Percentiles rank a stretch among this genome's conserved stretches.
Conservation (phyloP, 1,140 invertebrate genomes). For the Drosophila equinoxialis region DNA sequence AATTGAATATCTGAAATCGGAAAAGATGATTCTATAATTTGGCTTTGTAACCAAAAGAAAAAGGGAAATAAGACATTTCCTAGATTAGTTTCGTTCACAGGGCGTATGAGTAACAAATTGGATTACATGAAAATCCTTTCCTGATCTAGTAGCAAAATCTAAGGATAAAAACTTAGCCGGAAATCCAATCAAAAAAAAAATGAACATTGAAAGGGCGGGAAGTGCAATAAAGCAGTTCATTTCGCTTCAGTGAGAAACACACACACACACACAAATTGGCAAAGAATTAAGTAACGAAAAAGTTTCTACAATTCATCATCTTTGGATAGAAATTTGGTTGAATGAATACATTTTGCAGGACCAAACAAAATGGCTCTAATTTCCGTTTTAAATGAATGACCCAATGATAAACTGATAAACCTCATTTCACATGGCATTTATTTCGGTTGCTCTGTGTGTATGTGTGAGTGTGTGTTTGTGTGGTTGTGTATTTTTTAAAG, state of each 20-base stretch:
- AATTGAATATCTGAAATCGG: no score
- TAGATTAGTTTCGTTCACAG: neutral
- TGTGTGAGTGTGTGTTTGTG: neutral
- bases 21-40: no score
- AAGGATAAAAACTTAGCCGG: neutral
- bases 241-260: neutral
- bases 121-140: neutral
- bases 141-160: neutral
- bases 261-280: neutral
- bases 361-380: neutral
- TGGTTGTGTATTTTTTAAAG: conserved; percentile 14
- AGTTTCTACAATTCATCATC: neutral
- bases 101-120: neutral
- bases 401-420: conserved; percentile 54
- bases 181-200: conserved; percentile 2
- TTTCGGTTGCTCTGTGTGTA: neutral
- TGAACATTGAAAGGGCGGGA: neutral
- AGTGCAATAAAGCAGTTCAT: neutral
- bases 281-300: neutral
- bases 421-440: conserved; percentile 52
- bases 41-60: no score
- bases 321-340: neutral
- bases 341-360: neutral
- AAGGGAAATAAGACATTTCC: no score
- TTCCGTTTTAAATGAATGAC: conserved; percentile 8